Evolutionary conservation across 2,888 invertebrate genomes (phyloP), one percentile per base, ranked within the genome.

Genomic region (Euplexia lucipara): DNA sequence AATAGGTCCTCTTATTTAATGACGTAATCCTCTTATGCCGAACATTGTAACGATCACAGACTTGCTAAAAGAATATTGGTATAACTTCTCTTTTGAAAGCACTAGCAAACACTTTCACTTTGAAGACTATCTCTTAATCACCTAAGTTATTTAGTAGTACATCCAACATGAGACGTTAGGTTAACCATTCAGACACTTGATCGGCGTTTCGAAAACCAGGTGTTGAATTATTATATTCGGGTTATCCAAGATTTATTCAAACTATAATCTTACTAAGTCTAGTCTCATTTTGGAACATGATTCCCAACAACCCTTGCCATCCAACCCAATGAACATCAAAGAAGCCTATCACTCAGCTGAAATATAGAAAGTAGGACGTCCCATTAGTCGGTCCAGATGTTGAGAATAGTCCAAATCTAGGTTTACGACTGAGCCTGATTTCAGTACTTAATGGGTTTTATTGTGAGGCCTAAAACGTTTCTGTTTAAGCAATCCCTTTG

Each of bases 371-470:
- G 63, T 45, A 57, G 56, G 42, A 18, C n/a, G 30, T 47, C 18
- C 37, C 32, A 73, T 78, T 60, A 68, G 37, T 53, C 42, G 47
- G 32, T 61, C 66, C 75, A 75, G 67, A 68, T 68, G 71, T 53
- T 60, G 56, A 63, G 62, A 70, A 76, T 70, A 58, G 61, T 49
- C 30, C 47, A 56, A 79, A 79, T 64, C 69, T 76, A 78, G 69
- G 65, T 71, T 75, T 68, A 79, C 71, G 62, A 70, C 47, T 59
- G 48, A 59, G 53, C 59, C 48, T 61, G 56, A 75, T 62, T 75
- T 61, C 56, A 70, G 63, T 53, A 52, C 60, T 79, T 53, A 75
- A 81, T 81, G 49, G 56, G 64, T 79, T 81, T 68, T 51, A 74
- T 70, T 70, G 68, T 70, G 53, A 53, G 59, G 61, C 48, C 70